Evolutionary conservation across 2,888 invertebrate genomes (phyloP).

Genomic region (Torymus aiolomorphi): DNA sequence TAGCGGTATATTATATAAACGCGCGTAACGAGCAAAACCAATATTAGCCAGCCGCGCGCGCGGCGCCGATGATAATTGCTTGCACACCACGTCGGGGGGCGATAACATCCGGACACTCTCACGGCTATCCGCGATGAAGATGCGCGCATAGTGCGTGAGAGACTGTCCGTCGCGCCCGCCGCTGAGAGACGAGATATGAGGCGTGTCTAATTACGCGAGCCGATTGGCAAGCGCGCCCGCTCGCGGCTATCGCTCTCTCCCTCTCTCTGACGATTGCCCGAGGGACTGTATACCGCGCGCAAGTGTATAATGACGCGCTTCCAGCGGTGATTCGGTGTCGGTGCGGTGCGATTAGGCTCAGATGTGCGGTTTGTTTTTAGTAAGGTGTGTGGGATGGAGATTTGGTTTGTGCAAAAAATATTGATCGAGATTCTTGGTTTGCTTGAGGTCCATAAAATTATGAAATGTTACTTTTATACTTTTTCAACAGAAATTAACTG

Average conservation of each 20-base stretch:
- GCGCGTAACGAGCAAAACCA: constrained; percentile 35
- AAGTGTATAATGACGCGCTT: too few relatives aligned
- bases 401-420: too few relatives aligned
- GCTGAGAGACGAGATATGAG: constrained; percentile 67
- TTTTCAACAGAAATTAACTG: too few relatives aligned
- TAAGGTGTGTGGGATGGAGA: too few relatives aligned
- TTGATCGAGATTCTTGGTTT: too few relatives aligned
- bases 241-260: not conserved
- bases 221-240: constrained; percentile 60
- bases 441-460: too few relatives aligned
- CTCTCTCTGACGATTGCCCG: constrained; percentile 30
- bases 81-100: constrained; percentile 60
- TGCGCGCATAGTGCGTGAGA: constrained; percentile 19
- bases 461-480: too few relatives aligned
- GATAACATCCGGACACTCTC: constrained; percentile 69
- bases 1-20: not conserved
- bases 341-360: too few relatives aligned
- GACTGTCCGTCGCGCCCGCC: not conserved
- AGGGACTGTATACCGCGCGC: too few relatives aligned
- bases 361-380: too few relatives aligned
- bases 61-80: too few relatives aligned
- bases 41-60: constrained; percentile 36
- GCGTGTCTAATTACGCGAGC: constrained; percentile 72
- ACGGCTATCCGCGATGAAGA: constrained; percentile 68
- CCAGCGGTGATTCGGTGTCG: too few relatives aligned